Evolutionary conservation across 1,140 invertebrate species (phyloP).

Genomic region (Ceratoteleas bidentatus): DNA sequence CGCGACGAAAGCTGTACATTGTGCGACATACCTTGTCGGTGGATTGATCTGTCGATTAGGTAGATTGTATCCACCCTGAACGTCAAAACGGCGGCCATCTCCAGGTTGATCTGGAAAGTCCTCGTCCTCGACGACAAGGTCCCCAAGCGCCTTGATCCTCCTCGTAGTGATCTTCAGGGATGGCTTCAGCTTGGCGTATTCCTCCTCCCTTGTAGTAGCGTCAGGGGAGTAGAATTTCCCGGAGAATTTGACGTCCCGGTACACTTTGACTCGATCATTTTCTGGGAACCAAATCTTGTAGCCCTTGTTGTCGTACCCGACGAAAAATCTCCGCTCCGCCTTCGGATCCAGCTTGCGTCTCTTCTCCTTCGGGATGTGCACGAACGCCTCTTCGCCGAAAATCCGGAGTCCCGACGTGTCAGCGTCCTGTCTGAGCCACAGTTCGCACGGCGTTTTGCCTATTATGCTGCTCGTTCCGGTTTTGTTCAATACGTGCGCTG

Average conservation of each 20-base stretch:
- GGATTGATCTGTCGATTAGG: not conserved
- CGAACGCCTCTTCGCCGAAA: slow-evolving; percentile 28
- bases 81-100: not conserved
- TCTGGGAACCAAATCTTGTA: too few relatives aligned
- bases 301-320: too few relatives aligned
- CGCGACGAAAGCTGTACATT: slow-evolving; percentile 7
- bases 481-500: slow-evolving; percentile 68
- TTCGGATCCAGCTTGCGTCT: too few relatives aligned
- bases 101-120: not conserved
- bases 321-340: too few relatives aligned
- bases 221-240: too few relatives aligned
- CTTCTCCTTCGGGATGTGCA: too few relatives aligned
- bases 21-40: not conserved
- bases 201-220: not conserved
- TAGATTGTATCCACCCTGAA: not conserved
- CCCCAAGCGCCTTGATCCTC: not conserved
- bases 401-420: slow-evolving; percentile 69
- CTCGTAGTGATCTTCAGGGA: not conserved
- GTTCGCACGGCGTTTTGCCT: not conserved
- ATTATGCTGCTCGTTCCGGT: not conserved
- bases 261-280: too few relatives aligned
- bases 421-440: not conserved
- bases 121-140: not conserved
- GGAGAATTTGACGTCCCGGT: too few relatives aligned
- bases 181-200: not conserved